Percentiles rank a stretch among this genome's conserved stretches.
These are phyloP conservation scores for Napeogenes inachia DNA, from an alignment of 2,888 invertebrate species.

Conservation along the genomic window DNA sequence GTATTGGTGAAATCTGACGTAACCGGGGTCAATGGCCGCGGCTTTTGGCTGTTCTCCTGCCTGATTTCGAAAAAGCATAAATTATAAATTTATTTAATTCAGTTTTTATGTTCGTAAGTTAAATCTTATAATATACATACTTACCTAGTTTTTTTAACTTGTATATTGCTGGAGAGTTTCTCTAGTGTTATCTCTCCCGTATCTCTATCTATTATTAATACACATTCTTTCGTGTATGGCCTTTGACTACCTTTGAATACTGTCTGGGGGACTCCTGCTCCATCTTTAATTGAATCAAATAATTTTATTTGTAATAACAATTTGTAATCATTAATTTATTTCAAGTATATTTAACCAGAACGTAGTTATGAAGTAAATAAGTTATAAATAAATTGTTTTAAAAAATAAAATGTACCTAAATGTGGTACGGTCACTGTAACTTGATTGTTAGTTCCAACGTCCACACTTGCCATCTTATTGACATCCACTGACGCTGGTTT, in stretches of 20 bases:
- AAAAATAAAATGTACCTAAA: slow-evolving; percentile 77
- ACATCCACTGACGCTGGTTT: slow-evolving; percentile 98
- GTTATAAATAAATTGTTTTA: background rate
- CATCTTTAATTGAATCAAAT: slow-evolving; percentile 75
- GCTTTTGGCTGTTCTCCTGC: slow-evolving; percentile 62
- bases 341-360: background rate
- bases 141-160: slow-evolving; percentile 93
- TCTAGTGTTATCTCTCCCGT: slow-evolving; percentile 97
- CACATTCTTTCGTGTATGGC: slow-evolving; percentile 95
- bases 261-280: slow-evolving; percentile 92
- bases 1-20: slow-evolving; percentile 70
- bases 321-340: no score
- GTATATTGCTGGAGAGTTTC: slow-evolving; percentile 92
- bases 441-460: slow-evolving; percentile 92
- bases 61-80: slow-evolving; percentile 38
- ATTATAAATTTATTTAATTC: background rate
- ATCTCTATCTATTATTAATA: slow-evolving; percentile 93
- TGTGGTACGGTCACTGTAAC: slow-evolving; percentile 96
- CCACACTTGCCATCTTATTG: slow-evolving; percentile 92
- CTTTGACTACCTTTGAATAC: slow-evolving; percentile 96
- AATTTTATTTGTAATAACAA: no score
- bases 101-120: background rate
- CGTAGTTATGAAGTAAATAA: background rate
- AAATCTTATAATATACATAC: slow-evolving; percentile 29
- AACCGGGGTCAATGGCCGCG: slow-evolving; percentile 63